These are phyloP conservation scores for Anas georgica DNA, from an alignment of 2,797 vertebrate genomes.

Conservation along the genomic window DNA sequence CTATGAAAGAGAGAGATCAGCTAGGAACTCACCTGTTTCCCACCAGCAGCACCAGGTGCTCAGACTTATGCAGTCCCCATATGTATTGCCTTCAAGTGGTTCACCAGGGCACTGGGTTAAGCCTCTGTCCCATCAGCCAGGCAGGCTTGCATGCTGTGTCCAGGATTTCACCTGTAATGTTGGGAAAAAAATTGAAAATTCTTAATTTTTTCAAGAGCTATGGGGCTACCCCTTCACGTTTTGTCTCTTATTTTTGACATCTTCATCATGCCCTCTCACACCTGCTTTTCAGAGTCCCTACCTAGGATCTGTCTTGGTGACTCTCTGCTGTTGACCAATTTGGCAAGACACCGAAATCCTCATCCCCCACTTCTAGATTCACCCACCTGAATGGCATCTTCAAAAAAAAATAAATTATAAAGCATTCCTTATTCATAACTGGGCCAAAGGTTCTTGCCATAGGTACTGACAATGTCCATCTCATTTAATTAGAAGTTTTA, in stretches of 20 bases:
- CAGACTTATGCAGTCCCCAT: accelerated
- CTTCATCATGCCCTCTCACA: not conserved
- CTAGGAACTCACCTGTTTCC: not conserved
- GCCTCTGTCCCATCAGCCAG: not conserved
- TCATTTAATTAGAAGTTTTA: not conserved
- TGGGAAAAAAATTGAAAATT: not conserved
- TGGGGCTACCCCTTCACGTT: not conserved
- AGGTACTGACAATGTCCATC: not conserved
- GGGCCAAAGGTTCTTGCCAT: not conserved
- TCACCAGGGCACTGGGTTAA: not conserved
- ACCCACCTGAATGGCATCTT: not conserved
- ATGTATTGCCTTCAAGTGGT: accelerated
- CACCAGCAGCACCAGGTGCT: not conserved
- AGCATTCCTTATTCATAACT: not conserved
- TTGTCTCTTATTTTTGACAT: not conserved
- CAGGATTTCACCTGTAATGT: not conserved
- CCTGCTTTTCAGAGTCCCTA: not conserved
- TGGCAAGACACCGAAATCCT: not conserved
- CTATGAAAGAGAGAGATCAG: not conserved
- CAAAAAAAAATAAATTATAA: not conserved
- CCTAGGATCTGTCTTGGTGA: not conserved
- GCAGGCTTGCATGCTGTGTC: not conserved
- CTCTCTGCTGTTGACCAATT: not conserved
- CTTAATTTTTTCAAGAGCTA: not conserved
- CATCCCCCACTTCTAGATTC: not conserved